Percentiles rank a stretch among this genome's conserved stretches.
phyloP scores from a whole-genome alignment of 2,113 vertebrate species.

The Sylvia atricapilla region DNA sequence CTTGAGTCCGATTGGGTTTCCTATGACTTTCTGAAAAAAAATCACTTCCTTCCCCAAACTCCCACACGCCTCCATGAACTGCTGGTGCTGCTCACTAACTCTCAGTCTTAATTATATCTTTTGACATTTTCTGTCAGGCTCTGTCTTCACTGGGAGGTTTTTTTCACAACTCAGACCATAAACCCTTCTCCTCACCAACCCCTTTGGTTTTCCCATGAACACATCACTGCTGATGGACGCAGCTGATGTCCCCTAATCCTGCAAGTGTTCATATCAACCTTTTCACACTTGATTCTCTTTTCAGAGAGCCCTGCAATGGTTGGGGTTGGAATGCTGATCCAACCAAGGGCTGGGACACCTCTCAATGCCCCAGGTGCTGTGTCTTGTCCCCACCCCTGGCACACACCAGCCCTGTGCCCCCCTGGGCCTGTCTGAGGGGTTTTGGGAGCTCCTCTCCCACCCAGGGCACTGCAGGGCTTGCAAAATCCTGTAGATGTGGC shows the following conservation, averaged over 20 bases:
- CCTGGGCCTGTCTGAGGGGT: background rate
- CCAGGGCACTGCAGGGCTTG: background rate
- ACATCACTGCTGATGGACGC: rapidly evolving
- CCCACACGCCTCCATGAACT: background rate
- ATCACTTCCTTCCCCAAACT: too few relatives aligned
- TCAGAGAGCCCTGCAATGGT: background rate
- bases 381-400: too few relatives aligned
- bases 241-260: rapidly evolving
- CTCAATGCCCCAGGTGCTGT: background rate
- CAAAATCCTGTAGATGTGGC: background rate
- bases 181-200: background rate
- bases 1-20: too few relatives aligned
- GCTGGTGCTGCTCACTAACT: background rate
- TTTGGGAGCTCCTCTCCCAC: background rate
- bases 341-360: background rate
- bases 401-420: background rate
- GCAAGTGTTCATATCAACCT: too few relatives aligned
- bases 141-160: background rate
- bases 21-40: too few relatives aligned
- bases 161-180: background rate
- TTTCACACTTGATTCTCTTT: background rate
- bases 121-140: background rate
- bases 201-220: background rate
- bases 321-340: background rate
- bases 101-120: background rate